Percentiles rank a stretch among this genome's conserved stretches.
These are phyloP conservation scores for Ptychodera flava DNA, from an alignment of 35 echinoderm and acorn worm genomes.

Conservation along the genomic window DNA sequence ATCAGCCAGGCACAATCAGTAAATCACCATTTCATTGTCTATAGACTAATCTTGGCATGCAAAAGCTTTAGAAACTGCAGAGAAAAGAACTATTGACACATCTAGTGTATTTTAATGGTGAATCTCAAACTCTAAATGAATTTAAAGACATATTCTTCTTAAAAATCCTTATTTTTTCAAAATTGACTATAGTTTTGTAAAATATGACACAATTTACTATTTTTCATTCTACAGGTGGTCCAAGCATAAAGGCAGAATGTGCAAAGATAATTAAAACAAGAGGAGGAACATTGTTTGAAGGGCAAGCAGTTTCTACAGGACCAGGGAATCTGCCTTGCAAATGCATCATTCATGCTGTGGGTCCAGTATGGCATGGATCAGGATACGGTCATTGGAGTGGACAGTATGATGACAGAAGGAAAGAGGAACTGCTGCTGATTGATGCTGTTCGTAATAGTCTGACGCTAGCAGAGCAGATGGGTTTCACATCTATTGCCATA, in stretches of 20 bases:
- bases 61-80: too few species aligned
- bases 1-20: too few species aligned
- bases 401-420: background rate
- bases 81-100: too few species aligned
- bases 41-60: too few species aligned
- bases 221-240: constrained; percentile 20
- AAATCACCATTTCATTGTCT: too few species aligned
- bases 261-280: constrained; percentile 17
- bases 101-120: too few species aligned
- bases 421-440: constrained; percentile 6
- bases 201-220: background rate
- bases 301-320: constrained; percentile 19
- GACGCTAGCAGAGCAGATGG: background rate
- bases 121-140: background rate
- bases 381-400: background rate
- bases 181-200: background rate
- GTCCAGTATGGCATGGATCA: constrained; percentile 12
- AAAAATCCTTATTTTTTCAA: background rate
- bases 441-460: constrained; percentile 1
- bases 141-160: background rate
- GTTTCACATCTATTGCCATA: constrained; percentile 26
- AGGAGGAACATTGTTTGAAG: background rate
- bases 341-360: constrained; percentile 36
- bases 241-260: constrained; percentile 28
- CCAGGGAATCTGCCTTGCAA: constrained; percentile 36